A percentile compares a stretch with the other conserved stretches of the same genome.
Evolutionary conservation across 2,113 vertebrate species (phyloP).

Genomic region (Upupa epops): DNA sequence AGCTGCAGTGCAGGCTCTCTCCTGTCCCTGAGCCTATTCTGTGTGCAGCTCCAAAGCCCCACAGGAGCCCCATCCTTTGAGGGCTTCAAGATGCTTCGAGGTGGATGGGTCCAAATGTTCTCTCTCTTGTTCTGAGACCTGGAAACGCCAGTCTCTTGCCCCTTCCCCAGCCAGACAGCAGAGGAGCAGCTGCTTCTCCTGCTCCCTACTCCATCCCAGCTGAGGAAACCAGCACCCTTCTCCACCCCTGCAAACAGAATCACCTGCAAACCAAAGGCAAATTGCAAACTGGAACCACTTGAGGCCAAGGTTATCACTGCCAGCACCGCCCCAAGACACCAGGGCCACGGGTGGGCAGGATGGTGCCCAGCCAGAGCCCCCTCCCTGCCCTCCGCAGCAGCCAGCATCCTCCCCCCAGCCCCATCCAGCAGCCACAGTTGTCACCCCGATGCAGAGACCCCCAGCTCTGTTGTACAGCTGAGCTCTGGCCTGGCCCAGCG

Average conservation of each 20-base stretch:
- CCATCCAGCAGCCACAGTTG: not conserved
- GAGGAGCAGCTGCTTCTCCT: not conserved
- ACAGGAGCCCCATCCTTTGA: not conserved
- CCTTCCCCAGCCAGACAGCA: not conserved
- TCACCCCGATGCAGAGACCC: accelerated
- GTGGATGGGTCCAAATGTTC: not conserved
- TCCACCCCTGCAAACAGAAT: not conserved
- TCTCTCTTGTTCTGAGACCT: not conserved
- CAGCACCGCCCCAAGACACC: not conserved
- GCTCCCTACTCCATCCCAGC: not conserved
- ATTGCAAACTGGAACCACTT: not conserved
- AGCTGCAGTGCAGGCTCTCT: not conserved
- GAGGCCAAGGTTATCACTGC: accelerated
- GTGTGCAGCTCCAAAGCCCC: not conserved
- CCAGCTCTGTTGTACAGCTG: not conserved
- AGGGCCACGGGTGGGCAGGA: not conserved
- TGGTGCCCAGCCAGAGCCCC: not conserved
- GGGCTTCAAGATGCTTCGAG: not conserved
- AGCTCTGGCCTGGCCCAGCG: not conserved
- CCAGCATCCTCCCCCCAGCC: not conserved
- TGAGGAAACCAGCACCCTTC: not conserved
- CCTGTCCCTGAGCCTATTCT: not conserved
- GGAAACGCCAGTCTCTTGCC: not conserved
- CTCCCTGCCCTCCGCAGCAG: not conserved
- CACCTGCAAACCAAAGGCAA: not conserved